A percentile compares a stretch with the other conserved stretches of the same genome.
Conservation (phyloP, 2,113 vertebrate genomes). For the Pollachius pollachius region DNA sequence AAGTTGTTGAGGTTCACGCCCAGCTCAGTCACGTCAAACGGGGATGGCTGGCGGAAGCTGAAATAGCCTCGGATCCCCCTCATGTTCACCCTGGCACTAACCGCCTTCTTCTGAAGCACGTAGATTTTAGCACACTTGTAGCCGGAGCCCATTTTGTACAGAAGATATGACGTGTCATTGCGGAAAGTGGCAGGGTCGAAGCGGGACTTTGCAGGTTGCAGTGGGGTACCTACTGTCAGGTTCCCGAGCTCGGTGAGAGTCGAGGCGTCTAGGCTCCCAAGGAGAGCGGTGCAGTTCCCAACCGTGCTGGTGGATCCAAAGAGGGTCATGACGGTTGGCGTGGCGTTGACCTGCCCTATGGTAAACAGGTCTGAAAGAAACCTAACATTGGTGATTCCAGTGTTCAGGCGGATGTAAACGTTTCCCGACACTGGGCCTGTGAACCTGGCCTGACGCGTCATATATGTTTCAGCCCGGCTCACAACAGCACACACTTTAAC, state of each 20-base stretch:
- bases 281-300: constrained; percentile 48
- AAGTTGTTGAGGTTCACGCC: constrained; percentile 67
- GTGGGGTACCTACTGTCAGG: constrained; percentile 59
- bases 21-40: constrained; percentile 71
- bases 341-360: constrained; percentile 39
- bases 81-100: constrained; percentile 71
- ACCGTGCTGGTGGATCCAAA: constrained; percentile 41
- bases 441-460: constrained; percentile 69
- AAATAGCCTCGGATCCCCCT: constrained; percentile 68
- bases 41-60: constrained; percentile 70
- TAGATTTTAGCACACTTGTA: constrained; percentile 66
- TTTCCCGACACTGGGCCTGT: constrained; percentile 63
- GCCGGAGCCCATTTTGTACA: constrained; percentile 41
- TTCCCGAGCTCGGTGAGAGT: constrained; percentile 50
- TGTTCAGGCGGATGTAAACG: constrained; percentile 65
- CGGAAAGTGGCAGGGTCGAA: constrained; percentile 38
- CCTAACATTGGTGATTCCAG: constrained; percentile 14
- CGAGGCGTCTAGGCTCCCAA: constrained; percentile 30
- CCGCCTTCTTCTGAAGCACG: constrained; percentile 55
- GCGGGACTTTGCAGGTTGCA: constrained; percentile 55
- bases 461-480: constrained; percentile 23
- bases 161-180: constrained; percentile 42
- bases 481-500: constrained; percentile 64
- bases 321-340: constrained; percentile 35
- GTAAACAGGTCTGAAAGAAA: constrained; percentile 63